These are phyloP conservation scores for Peromyscus attwateri DNA, from an alignment of 2,797 vertebrate genomes.

Conservation along the genomic window DNA sequence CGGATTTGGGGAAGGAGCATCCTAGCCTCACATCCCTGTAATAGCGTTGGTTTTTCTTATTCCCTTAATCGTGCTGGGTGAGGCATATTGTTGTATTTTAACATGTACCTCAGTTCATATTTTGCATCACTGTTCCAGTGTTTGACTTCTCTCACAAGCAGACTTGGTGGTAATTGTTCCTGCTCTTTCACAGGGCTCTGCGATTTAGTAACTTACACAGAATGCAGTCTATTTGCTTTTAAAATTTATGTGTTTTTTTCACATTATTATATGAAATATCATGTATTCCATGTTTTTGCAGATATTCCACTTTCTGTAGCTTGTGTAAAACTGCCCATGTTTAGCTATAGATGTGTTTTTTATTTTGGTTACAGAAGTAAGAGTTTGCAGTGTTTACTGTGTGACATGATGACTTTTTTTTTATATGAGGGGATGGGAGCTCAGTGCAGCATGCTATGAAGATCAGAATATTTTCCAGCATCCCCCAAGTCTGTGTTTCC, in stretches of 20 bases:
- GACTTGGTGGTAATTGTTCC: background rate
- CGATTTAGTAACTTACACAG: background rate
- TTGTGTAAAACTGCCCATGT: constrained; percentile 10
- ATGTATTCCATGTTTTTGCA: background rate
- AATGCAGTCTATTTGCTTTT: constrained; percentile 8
- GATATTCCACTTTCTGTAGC: background rate
- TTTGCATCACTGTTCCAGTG: background rate
- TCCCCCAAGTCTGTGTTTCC: background rate
- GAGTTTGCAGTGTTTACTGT: background rate
- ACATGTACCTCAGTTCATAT: background rate
- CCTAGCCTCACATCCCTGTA: background rate
- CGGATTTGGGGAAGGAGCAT: background rate
- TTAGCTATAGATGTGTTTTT: background rate
- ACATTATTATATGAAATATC: constrained; percentile 47
- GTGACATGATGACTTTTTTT: background rate
- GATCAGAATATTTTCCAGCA: background rate
- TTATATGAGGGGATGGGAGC: background rate
- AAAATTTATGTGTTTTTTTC: background rate
- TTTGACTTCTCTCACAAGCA: background rate
- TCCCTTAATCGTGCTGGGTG: background rate
- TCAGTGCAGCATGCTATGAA: background rate
- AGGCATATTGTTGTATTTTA: constrained; percentile 40
- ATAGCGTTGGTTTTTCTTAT: background rate
- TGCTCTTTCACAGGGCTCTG: background rate
- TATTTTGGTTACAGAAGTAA: constrained; percentile 5